Conservation (phyloP, 2,113 vertebrate species). For the Urocolius indicus region DNA sequence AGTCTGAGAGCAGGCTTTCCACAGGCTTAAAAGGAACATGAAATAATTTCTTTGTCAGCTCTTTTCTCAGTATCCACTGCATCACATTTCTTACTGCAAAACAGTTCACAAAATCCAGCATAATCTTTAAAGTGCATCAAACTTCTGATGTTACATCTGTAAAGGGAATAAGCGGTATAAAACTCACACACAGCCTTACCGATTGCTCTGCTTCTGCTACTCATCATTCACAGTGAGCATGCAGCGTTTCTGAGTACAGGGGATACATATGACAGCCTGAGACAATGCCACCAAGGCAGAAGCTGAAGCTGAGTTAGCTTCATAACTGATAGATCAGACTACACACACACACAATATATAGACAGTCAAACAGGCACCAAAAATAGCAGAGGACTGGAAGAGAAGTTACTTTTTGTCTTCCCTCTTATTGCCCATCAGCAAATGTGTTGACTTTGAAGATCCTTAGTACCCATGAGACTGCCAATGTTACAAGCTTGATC, state of each 20-base stretch:
- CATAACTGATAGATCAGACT: background rate
- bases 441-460: slow-evolving; percentile 54
- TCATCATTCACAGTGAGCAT: background rate
- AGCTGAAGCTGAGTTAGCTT: background rate
- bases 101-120: background rate
- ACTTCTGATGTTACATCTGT: background rate
- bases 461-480: background rate
- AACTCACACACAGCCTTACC: background rate
- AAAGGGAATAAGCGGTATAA: background rate
- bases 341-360: background rate
- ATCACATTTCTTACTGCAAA: slow-evolving; percentile 29
- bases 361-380: background rate
- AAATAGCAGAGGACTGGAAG: background rate
- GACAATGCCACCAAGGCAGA: background rate
- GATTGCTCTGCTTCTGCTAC: background rate
- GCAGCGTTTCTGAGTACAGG: background rate
- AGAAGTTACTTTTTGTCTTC: slow-evolving; percentile 43
- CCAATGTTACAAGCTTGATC: background rate
- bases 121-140: slow-evolving; percentile 36
- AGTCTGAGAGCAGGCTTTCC: slow-evolving; percentile 41
- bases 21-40: slow-evolving; percentile 53
- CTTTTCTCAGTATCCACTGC: background rate
- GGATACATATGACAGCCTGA: background rate
- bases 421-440: slow-evolving; percentile 21
- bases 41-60: slow-evolving; percentile 58